Percentiles rank a stretch among this genome's conserved stretches.
phyloP scores from a whole-genome alignment of 2,113 vertebrate genomes.

The Hiodon alosoides region DNA sequence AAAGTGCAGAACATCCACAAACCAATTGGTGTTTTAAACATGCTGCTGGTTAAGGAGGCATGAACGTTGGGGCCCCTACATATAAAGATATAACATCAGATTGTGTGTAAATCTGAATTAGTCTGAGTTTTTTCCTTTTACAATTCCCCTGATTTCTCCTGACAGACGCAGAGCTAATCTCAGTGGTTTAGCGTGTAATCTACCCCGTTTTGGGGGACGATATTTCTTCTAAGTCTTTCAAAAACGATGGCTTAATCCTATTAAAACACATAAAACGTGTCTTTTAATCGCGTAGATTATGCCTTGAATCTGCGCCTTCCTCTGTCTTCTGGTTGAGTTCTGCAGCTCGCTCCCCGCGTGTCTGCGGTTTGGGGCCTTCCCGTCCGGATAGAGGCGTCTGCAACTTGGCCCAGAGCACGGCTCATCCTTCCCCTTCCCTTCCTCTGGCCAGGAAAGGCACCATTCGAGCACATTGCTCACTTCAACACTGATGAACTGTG shows the following conservation, averaged over 20 bases:
- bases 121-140: not conserved
- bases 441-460: constrained; percentile 13
- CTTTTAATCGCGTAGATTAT: constrained; percentile 37
- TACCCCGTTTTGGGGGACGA: constrained; percentile 39
- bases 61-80: constrained; percentile 24
- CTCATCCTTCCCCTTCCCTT: constrained; percentile 21
- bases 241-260: constrained; percentile 34
- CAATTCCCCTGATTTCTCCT: constrained; percentile 20
- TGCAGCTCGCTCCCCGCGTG: not conserved
- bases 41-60: constrained; percentile 9
- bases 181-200: constrained; percentile 38
- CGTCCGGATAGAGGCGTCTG: not conserved
- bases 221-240: constrained; percentile 29
- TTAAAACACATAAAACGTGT: constrained; percentile 35
- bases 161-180: constrained; percentile 42
- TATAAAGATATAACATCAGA: constrained; percentile 24
- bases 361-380: not conserved
- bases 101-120: constrained; percentile 15
- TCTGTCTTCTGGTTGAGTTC: not conserved
- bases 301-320: constrained; percentile 12
- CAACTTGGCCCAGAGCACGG: no score
- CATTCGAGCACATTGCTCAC: constrained; percentile 25
- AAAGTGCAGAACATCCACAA: no score
- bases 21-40: constrained; percentile 41
- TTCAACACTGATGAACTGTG: constrained; percentile 3